Evolutionary conservation across 2,113 vertebrate genomes (phyloP).

Genomic region (Dasypus novemcinctus): DNA sequence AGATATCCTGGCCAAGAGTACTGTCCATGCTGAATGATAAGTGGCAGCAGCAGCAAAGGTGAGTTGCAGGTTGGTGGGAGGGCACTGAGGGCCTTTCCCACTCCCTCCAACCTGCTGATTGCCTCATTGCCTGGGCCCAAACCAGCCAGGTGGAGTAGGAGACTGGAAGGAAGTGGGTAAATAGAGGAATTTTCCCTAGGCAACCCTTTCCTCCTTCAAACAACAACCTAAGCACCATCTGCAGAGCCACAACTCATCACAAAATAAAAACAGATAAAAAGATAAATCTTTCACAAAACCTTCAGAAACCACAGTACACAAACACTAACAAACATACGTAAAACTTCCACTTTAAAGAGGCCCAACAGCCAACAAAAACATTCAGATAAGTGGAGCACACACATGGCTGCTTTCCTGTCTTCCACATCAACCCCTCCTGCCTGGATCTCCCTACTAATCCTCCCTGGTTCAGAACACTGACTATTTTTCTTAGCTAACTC

Average conservation of each 20-base stretch:
- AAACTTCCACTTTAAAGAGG: background rate
- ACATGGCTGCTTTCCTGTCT: background rate
- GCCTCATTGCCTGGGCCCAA: background rate
- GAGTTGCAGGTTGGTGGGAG: background rate
- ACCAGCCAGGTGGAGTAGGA: background rate
- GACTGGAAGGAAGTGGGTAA: background rate
- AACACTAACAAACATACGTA: background rate
- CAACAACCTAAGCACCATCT: background rate
- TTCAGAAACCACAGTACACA: background rate
- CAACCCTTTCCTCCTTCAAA: background rate
- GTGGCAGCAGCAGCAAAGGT: background rate
- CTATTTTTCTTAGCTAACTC: background rate
- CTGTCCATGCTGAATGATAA: slow-evolving; percentile 63
- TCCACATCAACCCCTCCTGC: background rate
- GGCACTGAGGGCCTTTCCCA: background rate
- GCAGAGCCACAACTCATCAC: background rate
- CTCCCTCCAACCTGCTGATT: background rate
- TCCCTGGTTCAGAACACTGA: background rate
- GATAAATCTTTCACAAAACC: background rate
- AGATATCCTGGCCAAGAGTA: slow-evolving; percentile 59
- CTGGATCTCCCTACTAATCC: background rate
- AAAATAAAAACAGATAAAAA: slow-evolving; percentile 31
- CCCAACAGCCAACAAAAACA: background rate
- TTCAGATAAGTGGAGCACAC: background rate
- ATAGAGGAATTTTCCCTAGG: background rate